A percentile compares a stretch with the other conserved stretches of the same genome.
Evolutionary conservation across 2,888 invertebrate genomes (phyloP).

Genomic region (Napeogenes sylphis): DNA sequence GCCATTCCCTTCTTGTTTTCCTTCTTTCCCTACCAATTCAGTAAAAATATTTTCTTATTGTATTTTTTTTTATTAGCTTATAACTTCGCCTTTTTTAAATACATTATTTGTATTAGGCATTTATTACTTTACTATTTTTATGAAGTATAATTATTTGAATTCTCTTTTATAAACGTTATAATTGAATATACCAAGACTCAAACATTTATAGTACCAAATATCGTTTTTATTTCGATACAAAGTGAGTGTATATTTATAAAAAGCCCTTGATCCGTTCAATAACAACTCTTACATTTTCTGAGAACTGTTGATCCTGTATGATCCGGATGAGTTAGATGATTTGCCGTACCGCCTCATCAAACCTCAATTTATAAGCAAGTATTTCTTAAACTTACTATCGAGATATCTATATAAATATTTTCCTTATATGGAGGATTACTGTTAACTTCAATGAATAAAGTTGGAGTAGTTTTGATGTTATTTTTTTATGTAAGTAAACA

Average conservation of each 20-base stretch:
- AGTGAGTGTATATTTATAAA: slow-evolving; percentile 2
- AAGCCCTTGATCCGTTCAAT: slow-evolving; percentile 15
- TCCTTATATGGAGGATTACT: background rate
- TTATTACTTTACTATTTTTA: too few relatives aligned
- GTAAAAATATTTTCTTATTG: too few relatives aligned
- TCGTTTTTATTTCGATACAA: slow-evolving; percentile 1
- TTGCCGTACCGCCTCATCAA: slow-evolving; percentile 23
- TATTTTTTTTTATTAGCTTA: background rate
- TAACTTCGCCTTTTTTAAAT: background rate
- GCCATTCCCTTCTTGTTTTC: slow-evolving; percentile 41
- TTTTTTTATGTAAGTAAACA: too few relatives aligned
- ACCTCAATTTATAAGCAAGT: slow-evolving; percentile 26
- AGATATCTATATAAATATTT: background rate
- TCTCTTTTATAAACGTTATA: background rate
- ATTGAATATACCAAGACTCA: background rate
- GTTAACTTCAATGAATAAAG: background rate
- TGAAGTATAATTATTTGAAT: too few relatives aligned
- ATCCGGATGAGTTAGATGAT: slow-evolving; percentile 25
- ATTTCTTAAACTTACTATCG: slow-evolving; percentile 7
- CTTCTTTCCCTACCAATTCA: background rate
- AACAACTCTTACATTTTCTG: slow-evolving; percentile 27
- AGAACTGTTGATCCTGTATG: slow-evolving; percentile 24
- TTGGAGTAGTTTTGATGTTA: background rate
- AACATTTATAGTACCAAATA: background rate
- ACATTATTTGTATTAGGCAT: too few relatives aligned